Evolutionary conservation across 2,888 invertebrate genomes (phyloP).

Genomic region (Apamea anceps): DNA sequence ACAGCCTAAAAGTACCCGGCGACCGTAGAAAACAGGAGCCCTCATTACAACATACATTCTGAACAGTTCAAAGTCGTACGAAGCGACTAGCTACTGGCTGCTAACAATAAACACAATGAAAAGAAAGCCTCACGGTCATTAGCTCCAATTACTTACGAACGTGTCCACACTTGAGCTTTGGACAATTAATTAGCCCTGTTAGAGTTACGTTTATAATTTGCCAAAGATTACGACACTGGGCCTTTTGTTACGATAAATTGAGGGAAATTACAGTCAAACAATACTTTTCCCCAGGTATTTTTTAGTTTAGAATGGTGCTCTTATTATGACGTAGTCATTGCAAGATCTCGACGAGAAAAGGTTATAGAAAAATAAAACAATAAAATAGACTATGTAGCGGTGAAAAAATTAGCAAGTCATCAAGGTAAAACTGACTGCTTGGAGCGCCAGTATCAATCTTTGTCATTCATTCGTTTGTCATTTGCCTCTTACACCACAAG

Average conservation of each 20-base stretch:
- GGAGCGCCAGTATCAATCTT: not conserved
- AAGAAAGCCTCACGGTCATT: slow-evolving; percentile 63
- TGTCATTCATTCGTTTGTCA: not conserved
- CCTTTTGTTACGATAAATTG: not conserved
- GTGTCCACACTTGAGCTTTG: slow-evolving; percentile 50
- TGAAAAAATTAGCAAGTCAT: not conserved
- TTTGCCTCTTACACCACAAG: not conserved
- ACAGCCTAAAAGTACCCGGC: slow-evolving; percentile 34
- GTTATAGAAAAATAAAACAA: not conserved
- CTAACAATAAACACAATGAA: slow-evolving; percentile 58
- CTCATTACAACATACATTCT: slow-evolving; percentile 22
- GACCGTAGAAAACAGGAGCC: slow-evolving; percentile 40
- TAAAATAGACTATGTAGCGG: not conserved
- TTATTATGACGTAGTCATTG: too few relatives aligned
- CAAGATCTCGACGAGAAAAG: not conserved
- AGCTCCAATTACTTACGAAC: slow-evolving; percentile 62
- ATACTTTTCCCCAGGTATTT: not conserved
- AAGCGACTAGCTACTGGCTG: slow-evolving; percentile 11
- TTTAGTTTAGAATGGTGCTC: not conserved
- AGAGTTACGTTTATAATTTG: slow-evolving; percentile 14
- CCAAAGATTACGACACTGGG: not conserved
- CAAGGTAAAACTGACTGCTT: not conserved
- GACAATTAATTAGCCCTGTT: slow-evolving; percentile 37
- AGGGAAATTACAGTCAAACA: not conserved
- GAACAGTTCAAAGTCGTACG: slow-evolving; percentile 28